These are phyloP conservation scores for Athrips mouffetella DNA, from an alignment of 2,888 invertebrate genomes.

Conservation along the genomic window DNA sequence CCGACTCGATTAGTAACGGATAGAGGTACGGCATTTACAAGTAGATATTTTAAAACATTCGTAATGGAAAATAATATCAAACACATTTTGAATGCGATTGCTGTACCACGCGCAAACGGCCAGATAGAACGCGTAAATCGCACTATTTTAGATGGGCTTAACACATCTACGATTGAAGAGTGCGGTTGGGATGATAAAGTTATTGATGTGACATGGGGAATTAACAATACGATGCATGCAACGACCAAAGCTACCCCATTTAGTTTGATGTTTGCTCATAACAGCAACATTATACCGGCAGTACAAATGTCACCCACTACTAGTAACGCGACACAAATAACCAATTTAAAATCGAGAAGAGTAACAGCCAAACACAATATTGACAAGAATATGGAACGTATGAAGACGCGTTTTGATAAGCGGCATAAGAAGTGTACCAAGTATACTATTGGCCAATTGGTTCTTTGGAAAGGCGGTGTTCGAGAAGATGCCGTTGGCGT, in stretches of 20 bases:
- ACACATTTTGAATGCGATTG: constrained; percentile 2
- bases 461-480: constrained; percentile 17
- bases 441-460: constrained; percentile 20
- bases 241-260: constrained; percentile 21
- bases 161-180: constrained; percentile 19
- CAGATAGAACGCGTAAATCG: constrained; percentile 10
- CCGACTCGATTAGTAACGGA: background rate
- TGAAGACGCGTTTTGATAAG: constrained; percentile 15
- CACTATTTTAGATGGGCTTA: constrained; percentile 20
- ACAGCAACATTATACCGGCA: constrained; percentile 15
- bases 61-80: background rate
- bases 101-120: background rate
- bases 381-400: constrained; percentile 16
- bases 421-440: constrained; percentile 19
- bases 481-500: constrained; percentile 8
- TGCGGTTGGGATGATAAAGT: constrained; percentile 21
- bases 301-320: background rate
- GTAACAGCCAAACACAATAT: constrained; percentile 12
- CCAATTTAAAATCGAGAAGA: constrained; percentile 4
- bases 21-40: background rate
- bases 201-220: constrained; percentile 21
- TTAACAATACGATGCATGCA: constrained; percentile 21
- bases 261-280: constrained; percentile 22
- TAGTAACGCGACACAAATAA: background rate
- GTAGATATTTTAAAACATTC: background rate